A percentile compares a stretch with the other conserved stretches of the same genome.
Evolutionary conservation across 2,797 vertebrate genomes (phyloP).

Genomic region (Clarias fuscus): DNA sequence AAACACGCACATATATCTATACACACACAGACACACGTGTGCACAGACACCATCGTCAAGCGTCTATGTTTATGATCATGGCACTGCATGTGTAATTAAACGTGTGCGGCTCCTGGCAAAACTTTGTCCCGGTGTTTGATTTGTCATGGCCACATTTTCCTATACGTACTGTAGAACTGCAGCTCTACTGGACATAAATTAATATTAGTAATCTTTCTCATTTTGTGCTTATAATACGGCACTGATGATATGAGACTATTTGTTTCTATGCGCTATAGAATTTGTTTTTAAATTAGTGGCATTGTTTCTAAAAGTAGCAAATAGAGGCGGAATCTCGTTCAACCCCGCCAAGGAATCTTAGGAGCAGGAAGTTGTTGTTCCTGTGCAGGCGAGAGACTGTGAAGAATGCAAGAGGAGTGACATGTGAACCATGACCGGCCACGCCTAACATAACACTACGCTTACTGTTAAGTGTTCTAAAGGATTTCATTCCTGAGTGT

Average conservation of each 20-base stretch:
- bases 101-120: background rate
- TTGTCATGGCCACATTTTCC: background rate
- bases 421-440: background rate
- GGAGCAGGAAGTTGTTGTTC: background rate
- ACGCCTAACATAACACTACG: background rate
- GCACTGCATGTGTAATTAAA: background rate
- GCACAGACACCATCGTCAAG: background rate
- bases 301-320: background rate
- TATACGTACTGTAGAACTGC: background rate
- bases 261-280: background rate
- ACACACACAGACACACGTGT: too few species aligned
- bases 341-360: background rate
- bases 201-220: background rate
- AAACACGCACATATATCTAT: background rate
- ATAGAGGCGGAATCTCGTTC: background rate
- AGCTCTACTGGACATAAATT: too few species aligned
- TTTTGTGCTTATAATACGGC: background rate
- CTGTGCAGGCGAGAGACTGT: background rate
- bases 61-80: background rate
- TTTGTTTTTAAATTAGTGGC: background rate
- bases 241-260: background rate
- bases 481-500: background rate
- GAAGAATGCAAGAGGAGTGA: background rate
- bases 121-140: background rate
- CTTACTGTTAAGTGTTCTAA: background rate